Evolutionary conservation across 2,888 invertebrate genomes (phyloP).

Genomic region (Eucriotettix oculatus): DNA sequence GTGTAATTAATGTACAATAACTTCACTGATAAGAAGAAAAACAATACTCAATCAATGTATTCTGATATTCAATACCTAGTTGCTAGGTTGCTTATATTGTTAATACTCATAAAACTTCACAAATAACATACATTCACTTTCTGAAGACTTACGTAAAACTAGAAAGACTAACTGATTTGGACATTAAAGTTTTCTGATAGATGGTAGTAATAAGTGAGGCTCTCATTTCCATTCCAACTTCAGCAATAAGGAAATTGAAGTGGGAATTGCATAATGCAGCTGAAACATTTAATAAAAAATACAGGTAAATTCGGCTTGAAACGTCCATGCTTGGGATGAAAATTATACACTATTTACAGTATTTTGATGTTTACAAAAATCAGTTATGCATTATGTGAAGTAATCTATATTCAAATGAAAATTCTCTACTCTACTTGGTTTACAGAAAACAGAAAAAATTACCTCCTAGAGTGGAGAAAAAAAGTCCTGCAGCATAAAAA

Average conservation of each 20-base stretch:
- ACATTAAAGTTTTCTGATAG: constrained; percentile 47
- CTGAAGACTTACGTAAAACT: constrained; percentile 18
- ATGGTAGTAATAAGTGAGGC: constrained; percentile 68
- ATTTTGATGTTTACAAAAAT: too few species aligned
- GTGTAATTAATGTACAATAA: too few species aligned
- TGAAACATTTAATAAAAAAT: constrained; percentile 14
- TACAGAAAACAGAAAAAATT: neutral
- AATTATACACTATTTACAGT: too few species aligned
- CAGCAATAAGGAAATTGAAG: constrained; percentile 74
- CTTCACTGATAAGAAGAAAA: too few species aligned
- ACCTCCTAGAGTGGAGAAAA: too few species aligned
- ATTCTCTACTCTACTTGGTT: neutral
- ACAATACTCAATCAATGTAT: too few species aligned
- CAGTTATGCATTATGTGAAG: too few species aligned
- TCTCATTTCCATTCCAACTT: constrained; percentile 74
- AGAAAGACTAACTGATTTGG: constrained; percentile 18
- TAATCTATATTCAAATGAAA: too few species aligned
- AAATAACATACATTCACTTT: too few species aligned
- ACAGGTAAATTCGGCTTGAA: too few species aligned
- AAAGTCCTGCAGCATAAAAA: constrained; percentile 47
- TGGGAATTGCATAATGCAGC: constrained; percentile 71
- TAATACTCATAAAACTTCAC: neutral
- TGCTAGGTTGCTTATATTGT: too few species aligned
- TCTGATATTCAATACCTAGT: neutral
- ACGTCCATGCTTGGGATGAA: too few species aligned